A percentile compares a stretch with the other conserved stretches of the same genome.
Evolutionary conservation across 2,888 invertebrate species (phyloP).

Genomic region (Taphrorychus bicolor): DNA sequence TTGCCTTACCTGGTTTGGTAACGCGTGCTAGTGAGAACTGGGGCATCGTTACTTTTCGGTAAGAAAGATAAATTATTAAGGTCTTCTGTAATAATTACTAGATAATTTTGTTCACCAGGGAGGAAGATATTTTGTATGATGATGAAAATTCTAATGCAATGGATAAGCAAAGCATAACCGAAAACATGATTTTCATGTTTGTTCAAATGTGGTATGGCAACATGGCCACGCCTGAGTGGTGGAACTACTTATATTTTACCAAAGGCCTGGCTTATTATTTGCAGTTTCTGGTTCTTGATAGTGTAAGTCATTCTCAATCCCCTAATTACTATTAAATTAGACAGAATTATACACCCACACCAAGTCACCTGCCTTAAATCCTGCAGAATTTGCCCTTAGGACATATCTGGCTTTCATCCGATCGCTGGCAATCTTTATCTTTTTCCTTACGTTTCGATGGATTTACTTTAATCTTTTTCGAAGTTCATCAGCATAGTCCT

Average conservation of each 20-base stretch:
- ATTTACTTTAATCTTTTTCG: too few relatives aligned
- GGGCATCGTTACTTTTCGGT: neutral
- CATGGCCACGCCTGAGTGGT: conserved; percentile 76
- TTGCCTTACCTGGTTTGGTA: conserved; percentile 66
- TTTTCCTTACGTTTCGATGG: too few relatives aligned
- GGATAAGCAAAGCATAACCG: conserved; percentile 69
- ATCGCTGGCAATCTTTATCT: too few relatives aligned
- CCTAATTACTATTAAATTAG: too few relatives aligned
- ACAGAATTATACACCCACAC: too few relatives aligned
- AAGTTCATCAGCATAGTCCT: too few relatives aligned
- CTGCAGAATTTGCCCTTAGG: too few relatives aligned
- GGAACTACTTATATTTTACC: conserved; percentile 77
- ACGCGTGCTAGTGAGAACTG: neutral
- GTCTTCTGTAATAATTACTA: too few relatives aligned
- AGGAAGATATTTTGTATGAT: conserved; percentile 65
- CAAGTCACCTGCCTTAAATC: too few relatives aligned
- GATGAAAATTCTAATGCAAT: conserved; percentile 58
- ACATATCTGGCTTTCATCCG: too few relatives aligned
- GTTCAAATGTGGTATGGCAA: conserved; percentile 87
- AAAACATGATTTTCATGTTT: conserved; percentile 77
- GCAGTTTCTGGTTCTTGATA: conserved; percentile 70
- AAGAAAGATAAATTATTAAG: neutral
- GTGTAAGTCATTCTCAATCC: too few relatives aligned
- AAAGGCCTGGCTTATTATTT: conserved; percentile 79
- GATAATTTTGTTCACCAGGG: conserved; percentile 57